Conservation (phyloP, 2,888 invertebrate species). For the Perdita meconis region DNA sequence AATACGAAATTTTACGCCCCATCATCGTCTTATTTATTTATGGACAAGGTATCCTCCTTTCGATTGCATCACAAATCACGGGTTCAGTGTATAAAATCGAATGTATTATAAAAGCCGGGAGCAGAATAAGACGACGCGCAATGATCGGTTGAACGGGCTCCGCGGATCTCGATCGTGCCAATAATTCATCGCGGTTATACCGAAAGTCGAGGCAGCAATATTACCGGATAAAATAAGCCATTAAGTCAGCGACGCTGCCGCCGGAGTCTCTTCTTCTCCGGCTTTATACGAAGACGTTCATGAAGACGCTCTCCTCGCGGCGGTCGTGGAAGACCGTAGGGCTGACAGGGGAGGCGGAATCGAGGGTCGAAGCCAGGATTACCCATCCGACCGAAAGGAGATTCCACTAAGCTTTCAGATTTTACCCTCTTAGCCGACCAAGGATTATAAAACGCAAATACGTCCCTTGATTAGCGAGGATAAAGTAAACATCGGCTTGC, state of each 20-base stretch:
- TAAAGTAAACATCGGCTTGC: conserved; percentile 81
- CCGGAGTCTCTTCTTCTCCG: conserved; percentile 61
- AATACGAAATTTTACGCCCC: neutral
- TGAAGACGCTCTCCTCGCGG: conserved; percentile 66
- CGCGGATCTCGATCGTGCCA: conserved; percentile 32
- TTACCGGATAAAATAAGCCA: conserved; percentile 82
- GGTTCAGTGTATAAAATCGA: neutral
- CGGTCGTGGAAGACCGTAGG: conserved; percentile 56
- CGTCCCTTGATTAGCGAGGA: conserved; percentile 83
- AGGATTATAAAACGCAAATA: conserved; percentile 84
- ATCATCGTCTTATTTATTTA: neutral
- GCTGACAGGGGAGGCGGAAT: conserved; percentile 54
- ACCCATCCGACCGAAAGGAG: conserved; percentile 79
- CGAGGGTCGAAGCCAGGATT: conserved; percentile 73
- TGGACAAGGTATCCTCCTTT: neutral
- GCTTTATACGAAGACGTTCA: conserved; percentile 72
- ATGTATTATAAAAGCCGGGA: neutral
- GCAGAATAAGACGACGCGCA: conserved; percentile 3
- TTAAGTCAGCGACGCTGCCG: conserved; percentile 77
- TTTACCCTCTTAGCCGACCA: conserved; percentile 82
- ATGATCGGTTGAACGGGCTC: conserved; percentile 27
- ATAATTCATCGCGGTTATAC: conserved; percentile 69
- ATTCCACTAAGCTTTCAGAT: conserved; percentile 83
- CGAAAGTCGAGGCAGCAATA: conserved; percentile 73
- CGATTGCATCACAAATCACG: neutral